These are phyloP conservation scores for Diadumene lineata DNA, from an alignment of 92 coral and sea anemone genomes.

Conservation along the genomic window DNA sequence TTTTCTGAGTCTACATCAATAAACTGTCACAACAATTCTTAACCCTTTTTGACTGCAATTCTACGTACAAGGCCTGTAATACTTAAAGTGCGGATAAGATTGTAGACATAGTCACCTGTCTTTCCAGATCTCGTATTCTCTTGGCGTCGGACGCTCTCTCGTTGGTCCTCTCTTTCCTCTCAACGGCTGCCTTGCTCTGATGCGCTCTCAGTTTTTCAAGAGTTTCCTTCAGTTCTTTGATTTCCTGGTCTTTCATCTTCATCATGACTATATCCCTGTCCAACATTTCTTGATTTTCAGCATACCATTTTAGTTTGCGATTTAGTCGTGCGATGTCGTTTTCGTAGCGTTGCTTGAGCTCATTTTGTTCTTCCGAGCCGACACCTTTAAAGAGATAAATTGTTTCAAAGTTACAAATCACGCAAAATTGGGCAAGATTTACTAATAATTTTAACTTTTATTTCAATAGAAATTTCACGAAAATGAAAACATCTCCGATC, in stretches of 20 bases:
- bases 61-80: too few relatives aligned
- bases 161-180: slow-evolving; percentile 72
- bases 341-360: slow-evolving; percentile 65
- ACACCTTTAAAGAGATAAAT: too few relatives aligned
- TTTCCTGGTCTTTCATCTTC: slow-evolving; percentile 83
- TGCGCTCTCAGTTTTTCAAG: slow-evolving; percentile 81
- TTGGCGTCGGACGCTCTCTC: slow-evolving; percentile 85
- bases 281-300: slow-evolving; percentile 90
- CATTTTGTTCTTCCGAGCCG: slow-evolving; percentile 29
- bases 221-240: slow-evolving; percentile 74
- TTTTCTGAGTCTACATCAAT: too few relatives aligned
- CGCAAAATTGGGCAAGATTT: too few relatives aligned
- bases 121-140: slow-evolving; percentile 87
- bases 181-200: slow-evolving; percentile 75
- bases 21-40: too few relatives aligned
- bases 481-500: too few relatives aligned
- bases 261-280: slow-evolving; percentile 79
- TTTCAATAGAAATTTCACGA: too few relatives aligned
- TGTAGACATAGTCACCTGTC: slow-evolving; percentile 92
- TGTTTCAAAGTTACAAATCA: too few relatives aligned
- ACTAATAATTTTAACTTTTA: too few relatives aligned
- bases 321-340: slow-evolving; percentile 80
- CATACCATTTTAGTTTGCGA: slow-evolving; percentile 95
- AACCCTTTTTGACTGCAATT: too few relatives aligned
- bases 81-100: too few relatives aligned